Base-by-base conservation (phyloP, 2,888 invertebrate genomes). In the Thumatha senex region DNA sequence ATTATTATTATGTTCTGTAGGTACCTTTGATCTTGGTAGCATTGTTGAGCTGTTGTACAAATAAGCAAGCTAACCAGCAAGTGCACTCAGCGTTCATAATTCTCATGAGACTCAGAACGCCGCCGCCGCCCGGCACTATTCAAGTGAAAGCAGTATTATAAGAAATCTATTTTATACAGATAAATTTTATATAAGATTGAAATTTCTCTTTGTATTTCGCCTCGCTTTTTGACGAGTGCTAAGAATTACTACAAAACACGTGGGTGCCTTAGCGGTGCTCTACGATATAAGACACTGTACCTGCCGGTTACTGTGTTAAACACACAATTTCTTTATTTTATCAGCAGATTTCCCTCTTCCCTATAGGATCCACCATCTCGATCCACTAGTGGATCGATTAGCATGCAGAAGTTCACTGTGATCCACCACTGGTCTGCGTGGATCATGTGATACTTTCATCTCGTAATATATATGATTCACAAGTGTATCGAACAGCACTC, bases 1-100 rank as follows among this genome's bases (percentile, higher is more conserved):
- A 87, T 87, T 86, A 86, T 86, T 24, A 87, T 87, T 86, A 86
- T 86, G 2, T 86, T 81, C 84, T 75, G 80, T n/a, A n/a, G n/a
- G n/a, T 78, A 73, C 74, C 82, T 87, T 87, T 87, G 87, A 87
- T 86, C 83, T 86, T 76, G 61, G 59, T 73, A 74, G 79, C 73
- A 85, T 85, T 87, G 85, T 86, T 76, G 79, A 80, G 79, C 78
- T 78, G 79, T 78, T 79, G 77, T 78, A 80, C 83, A 86, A 86
- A 86, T 86, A 86, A 80, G 72, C 74, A 24, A 24, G 65, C 68
- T 56, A 68, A 54, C 68, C 67, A 58, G 54, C 31, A 54, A 54
- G 54, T 58, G 58, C 51, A 14, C 36, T 39, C 29, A 63, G 62
- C 65, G 68, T 71, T 72, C 72, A 71, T 75, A 76, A 74, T 54